Percentiles rank a stretch among this genome's conserved stretches.
Conservation (phyloP, 2,797 vertebrate species). For the Pteronotus mesoamericanus region DNA sequence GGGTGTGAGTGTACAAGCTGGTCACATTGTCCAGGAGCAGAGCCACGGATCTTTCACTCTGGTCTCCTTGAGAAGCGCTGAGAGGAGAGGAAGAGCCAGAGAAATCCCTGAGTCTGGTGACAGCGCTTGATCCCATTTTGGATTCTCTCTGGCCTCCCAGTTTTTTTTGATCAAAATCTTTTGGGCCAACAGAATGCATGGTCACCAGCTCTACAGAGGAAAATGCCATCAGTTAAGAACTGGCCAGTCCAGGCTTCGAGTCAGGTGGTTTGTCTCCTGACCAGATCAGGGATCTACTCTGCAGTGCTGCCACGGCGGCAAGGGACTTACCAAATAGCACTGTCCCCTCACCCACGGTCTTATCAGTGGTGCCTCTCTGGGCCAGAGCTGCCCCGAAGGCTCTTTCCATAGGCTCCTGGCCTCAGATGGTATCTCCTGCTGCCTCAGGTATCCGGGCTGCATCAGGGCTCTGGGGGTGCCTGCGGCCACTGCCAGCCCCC, state of each 20-base stretch:
- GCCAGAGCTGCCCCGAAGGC: background rate
- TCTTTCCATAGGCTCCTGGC: background rate
- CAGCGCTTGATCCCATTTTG: constrained; percentile 13
- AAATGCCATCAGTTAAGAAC: constrained; percentile 36
- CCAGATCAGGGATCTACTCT: background rate
- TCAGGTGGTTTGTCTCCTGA: background rate
- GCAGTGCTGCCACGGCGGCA: background rate
- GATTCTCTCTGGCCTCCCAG: constrained; percentile 26
- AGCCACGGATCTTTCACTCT: background rate
- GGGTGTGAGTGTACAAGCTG: background rate
- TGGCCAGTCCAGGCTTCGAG: background rate
- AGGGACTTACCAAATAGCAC: background rate
- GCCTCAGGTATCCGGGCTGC: background rate
- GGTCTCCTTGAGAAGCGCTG: background rate
- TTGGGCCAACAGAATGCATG: constrained; percentile 20
- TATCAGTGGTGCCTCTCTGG: background rate
- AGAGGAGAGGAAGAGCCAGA: background rate
- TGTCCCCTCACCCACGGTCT: background rate
- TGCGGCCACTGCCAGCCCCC: background rate
- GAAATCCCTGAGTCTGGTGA: constrained; percentile 17
- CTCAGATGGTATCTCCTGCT: background rate
- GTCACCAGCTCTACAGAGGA: background rate
- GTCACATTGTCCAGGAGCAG: background rate
- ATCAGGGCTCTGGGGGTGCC: background rate
- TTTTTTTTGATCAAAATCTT: constrained; percentile 40